These are phyloP conservation scores for Acrossocheilus fasciatus DNA, from an alignment of 2,797 vertebrate species.

Conservation along the genomic window DNA sequence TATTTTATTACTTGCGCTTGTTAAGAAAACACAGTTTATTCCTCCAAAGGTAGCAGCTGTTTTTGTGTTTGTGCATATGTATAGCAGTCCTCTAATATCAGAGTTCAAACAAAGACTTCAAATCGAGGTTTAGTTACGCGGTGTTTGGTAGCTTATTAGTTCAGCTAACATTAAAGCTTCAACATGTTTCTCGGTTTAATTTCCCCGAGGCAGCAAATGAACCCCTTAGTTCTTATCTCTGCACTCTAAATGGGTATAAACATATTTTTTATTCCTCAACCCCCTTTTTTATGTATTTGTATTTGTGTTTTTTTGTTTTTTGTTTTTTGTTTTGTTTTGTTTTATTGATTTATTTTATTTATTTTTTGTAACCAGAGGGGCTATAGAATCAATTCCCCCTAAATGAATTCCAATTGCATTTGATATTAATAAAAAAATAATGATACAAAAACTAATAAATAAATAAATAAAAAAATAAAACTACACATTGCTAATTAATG, in stretches of 20 bases:
- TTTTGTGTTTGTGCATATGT: slow-evolving; percentile 1
- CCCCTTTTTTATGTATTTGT: neutral
- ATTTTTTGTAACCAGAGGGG: neutral
- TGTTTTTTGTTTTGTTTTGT: too few species aligned
- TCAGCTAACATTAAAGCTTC: slow-evolving; percentile 39
- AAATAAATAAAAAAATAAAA: too few species aligned
- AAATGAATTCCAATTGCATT: neutral
- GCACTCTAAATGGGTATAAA: slow-evolving; percentile 16
- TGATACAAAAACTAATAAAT: neutral
- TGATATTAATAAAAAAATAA: neutral
- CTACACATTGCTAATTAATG: neutral
- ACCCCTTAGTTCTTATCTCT: slow-evolving; percentile 16
- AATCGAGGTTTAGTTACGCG: neutral
- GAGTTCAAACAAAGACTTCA: slow-evolving; percentile 8
- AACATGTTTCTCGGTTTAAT: slow-evolving; percentile 13
- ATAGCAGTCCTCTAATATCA: slow-evolving; percentile 2
- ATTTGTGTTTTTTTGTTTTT: neutral
- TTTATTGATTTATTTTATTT: neutral
- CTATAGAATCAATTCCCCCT: neutral
- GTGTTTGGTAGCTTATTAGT: slow-evolving; percentile 20
- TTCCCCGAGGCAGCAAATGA: slow-evolving; percentile 37
- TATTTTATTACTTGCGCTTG: slow-evolving; percentile 26
- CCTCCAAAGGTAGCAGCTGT: slow-evolving; percentile 28
- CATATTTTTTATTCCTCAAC: neutral
- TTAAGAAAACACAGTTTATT: slow-evolving; percentile 37